Evolutionary conservation across 2,113 vertebrate genomes (phyloP).

Genomic region (Istiophorus platypterus): DNA sequence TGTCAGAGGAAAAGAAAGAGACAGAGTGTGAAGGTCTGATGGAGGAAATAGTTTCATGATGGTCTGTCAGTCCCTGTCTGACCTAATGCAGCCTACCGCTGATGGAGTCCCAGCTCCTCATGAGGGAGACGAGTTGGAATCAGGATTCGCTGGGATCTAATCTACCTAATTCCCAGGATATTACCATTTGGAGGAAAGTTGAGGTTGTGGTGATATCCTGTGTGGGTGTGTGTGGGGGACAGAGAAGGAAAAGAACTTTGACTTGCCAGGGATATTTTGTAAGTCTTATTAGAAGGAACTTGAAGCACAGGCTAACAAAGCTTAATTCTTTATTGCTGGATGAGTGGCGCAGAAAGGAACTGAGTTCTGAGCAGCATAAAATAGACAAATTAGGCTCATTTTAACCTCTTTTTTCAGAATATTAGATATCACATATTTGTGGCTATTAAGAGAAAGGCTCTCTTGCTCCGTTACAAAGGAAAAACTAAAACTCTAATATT

Average conservation of each 20-base stretch:
- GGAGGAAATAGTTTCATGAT: slow-evolving; percentile 43
- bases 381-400: not conserved
- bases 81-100: not conserved
- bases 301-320: not conserved
- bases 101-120: slow-evolving; percentile 14
- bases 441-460: not conserved
- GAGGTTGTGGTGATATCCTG: not conserved
- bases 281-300: slow-evolving; percentile 8
- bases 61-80: slow-evolving; percentile 29
- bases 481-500: not conserved
- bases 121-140: slow-evolving; percentile 19
- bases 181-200: slow-evolving; percentile 21
- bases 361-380: not conserved
- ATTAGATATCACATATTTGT: not conserved
- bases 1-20: slow-evolving; percentile 40
- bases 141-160: slow-evolving; percentile 7
- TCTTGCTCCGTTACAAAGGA: not conserved
- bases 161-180: not conserved
- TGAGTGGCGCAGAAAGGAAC: not conserved
- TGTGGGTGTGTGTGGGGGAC: slow-evolving; percentile 11
- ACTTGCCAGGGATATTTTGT: not conserved
- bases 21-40: not conserved
- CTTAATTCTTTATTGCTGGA: not conserved
- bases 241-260: slow-evolving; percentile 7
- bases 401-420: not conserved